phyloP scores from a whole-genome alignment of 64 coral and sea anemone genomes.

The Montipora efflorescens region DNA sequence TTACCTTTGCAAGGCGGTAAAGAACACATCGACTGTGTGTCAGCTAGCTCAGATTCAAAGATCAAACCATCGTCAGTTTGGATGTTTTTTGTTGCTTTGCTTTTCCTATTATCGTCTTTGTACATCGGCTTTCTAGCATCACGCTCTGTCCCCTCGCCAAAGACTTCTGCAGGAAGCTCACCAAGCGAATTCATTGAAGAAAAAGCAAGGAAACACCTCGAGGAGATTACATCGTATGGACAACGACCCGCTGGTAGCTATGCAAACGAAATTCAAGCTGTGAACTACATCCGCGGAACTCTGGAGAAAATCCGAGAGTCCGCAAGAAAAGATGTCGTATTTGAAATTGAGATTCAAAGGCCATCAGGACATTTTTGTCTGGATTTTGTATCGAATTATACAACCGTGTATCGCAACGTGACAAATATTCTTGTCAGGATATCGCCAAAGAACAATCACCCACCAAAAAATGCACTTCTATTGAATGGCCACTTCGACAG shows the following conservation, averaged over 20 bases:
- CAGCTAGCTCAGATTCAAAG: neutral
- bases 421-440: constrained; percentile 91
- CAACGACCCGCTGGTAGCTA: constrained; percentile 89
- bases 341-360: constrained; percentile 84
- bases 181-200: constrained; percentile 89
- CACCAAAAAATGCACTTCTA: constrained; percentile 76
- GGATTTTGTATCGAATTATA: constrained; percentile 73
- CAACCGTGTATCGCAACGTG: constrained; percentile 84
- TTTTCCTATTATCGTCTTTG: constrained; percentile 50
- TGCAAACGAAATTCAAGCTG: constrained; percentile 90
- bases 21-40: neutral
- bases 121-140: constrained; percentile 40
- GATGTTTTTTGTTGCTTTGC: constrained; percentile 26
- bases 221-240: constrained; percentile 82
- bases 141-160: constrained; percentile 65
- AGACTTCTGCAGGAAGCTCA: constrained; percentile 46
- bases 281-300: constrained; percentile 77
- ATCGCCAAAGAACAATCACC: constrained; percentile 59
- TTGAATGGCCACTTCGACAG: constrained; percentile 97
- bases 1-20: neutral
- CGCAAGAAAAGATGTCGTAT: constrained; percentile 59
- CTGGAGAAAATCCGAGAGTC: constrained; percentile 55
- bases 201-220: constrained; percentile 84
- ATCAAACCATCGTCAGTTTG: neutral
- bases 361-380: constrained; percentile 79